phyloP scores from a whole-genome alignment of 2,888 invertebrate genomes.

The Drosophila setosimentum region DNA sequence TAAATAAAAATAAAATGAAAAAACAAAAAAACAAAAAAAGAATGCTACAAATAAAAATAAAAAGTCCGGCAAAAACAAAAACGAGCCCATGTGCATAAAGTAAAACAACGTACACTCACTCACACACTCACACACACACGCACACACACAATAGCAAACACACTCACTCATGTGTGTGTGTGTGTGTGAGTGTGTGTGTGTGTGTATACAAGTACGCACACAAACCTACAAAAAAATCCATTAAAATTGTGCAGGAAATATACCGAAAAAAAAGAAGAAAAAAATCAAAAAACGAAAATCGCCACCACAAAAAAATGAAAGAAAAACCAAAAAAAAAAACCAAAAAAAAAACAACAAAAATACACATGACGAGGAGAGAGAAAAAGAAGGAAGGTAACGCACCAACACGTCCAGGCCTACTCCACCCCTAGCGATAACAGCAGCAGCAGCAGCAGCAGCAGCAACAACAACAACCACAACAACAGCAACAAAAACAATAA shows the following conservation, averaged over 20 bases:
- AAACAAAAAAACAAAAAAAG: conserved; percentile 27
- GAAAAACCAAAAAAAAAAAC: conserved; percentile 25
- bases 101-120: conserved; percentile 45
- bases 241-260: conserved; percentile 70
- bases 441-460: conserved; percentile 14
- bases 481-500: conserved; percentile 5
- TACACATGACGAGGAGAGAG: not conserved
- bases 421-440: conserved; percentile 20
- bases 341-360: conserved; percentile 8
- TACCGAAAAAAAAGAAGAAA: conserved; percentile 50
- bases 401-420: conserved; percentile 61
- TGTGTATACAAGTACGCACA: conserved; percentile 6
- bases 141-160: conserved; percentile 1
- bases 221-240: conserved; percentile 65
- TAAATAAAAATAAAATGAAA: conserved; percentile 24
- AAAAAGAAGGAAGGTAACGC: conserved; percentile 46
- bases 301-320: conserved; percentile 27
- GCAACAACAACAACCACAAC: not conserved
- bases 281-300: conserved; percentile 32
- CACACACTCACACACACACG: conserved; percentile 2
- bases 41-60: conserved; percentile 10
- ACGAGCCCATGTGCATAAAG: conserved; percentile 59
- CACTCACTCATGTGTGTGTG: conserved; percentile 3
- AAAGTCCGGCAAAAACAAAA: conserved; percentile 29
- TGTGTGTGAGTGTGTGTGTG: conserved; percentile 11